phyloP scores from a whole-genome alignment of 2,797 vertebrate genomes.

The Sebastes steindachneri region DNA sequence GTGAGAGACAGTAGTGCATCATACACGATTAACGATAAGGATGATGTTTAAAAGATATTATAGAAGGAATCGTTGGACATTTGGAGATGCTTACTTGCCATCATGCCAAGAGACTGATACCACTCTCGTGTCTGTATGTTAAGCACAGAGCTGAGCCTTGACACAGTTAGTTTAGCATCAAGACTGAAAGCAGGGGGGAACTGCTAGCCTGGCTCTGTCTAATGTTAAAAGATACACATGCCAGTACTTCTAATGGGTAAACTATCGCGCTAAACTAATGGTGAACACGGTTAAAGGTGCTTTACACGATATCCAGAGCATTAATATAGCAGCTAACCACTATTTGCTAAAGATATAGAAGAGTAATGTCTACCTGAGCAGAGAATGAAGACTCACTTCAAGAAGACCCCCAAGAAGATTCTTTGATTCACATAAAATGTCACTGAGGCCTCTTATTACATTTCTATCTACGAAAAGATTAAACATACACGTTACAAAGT shows the following conservation, averaged over 20 bases:
- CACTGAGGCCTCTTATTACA: background rate
- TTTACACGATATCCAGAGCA: too few relatives aligned
- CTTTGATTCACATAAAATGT: too few relatives aligned
- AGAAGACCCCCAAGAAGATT: too few relatives aligned
- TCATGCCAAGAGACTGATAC: background rate
- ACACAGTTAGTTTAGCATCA: conserved; percentile 2
- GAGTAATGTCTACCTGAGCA: too few relatives aligned
- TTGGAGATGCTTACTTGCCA: background rate
- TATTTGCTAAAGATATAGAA: too few relatives aligned
- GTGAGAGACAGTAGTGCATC: background rate
- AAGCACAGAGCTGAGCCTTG: background rate
- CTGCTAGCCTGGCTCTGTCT: background rate
- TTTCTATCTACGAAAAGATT: background rate
- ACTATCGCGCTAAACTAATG: background rate
- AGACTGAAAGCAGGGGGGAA: background rate
- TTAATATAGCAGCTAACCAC: too few relatives aligned
- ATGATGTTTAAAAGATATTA: background rate
- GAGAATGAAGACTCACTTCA: too few relatives aligned
- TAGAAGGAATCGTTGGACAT: background rate
- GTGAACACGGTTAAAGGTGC: background rate
- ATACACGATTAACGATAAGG: background rate
- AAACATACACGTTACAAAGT: background rate
- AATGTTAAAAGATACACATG: background rate
- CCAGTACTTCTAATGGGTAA: background rate
- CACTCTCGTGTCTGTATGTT: background rate